Base-by-base conservation (phyloP, 2,888 invertebrate species). In the Lochmaea capreae region DNA sequence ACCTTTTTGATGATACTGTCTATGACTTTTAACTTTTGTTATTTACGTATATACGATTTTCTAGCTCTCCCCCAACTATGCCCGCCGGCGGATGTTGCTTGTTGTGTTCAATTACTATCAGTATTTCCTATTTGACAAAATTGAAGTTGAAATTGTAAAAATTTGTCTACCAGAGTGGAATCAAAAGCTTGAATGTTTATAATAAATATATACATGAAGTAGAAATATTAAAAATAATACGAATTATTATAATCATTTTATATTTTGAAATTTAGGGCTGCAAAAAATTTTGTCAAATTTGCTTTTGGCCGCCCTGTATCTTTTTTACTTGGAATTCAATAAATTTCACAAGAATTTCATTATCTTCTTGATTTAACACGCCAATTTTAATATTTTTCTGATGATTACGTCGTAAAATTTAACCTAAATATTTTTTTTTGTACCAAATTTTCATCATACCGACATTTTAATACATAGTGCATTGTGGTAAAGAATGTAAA, bases 21-120 rank as follows among this genome's bases (percentile, higher is more conserved):
- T 49, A 49, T 22, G 3, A 22, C 22, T 22, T 22, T n/a, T 14
- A 49, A 49, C 49, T 49, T 49, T 49, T n/a, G 49, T 49, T 14
- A n/a, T 49, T 14, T 8, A 33, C 8, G 46, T 16, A 54, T 54
- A 16, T 16, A 54, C 54, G 18, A 10, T 54, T 16, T 54, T 54
- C 63, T 43, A 58, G n/a, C n/a, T 46, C 22, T 33, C 33, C 58
- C 54, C 33, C 18, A 5, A 12, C 22, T 10, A 16, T n/a, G 39
- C 12, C 9, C 6, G 65, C 12, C 12, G 71, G 58, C 71, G 71
- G 71, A 71, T 71, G 71, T 71, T 33, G 65, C 71, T 65, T 58
- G 58, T 71, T 71, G 65, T 46, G 43, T 58, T 71, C 71, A 71
- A 71, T 71, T 71, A 71, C 71, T 54, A 26, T 49, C 33, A 46